Conservation (phyloP, 2,888 invertebrate species). For the Pheosia gnoma region DNA sequence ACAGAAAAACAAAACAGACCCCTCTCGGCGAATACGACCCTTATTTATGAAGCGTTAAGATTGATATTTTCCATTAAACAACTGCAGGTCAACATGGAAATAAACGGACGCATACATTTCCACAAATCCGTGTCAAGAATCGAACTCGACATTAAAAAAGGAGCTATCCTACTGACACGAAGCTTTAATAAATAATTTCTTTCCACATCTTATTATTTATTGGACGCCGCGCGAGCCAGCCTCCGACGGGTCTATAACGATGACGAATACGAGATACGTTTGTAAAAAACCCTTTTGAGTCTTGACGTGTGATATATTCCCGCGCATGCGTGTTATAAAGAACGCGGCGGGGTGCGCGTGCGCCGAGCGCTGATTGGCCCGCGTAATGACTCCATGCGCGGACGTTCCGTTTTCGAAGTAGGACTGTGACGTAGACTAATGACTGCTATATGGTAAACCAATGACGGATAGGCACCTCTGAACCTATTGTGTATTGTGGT, state of each 20-base stretch:
- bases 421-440: constrained; percentile 72
- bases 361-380: constrained; percentile 73
- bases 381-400: constrained; percentile 67
- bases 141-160: constrained; percentile 55
- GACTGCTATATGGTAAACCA: constrained; percentile 68
- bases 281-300: constrained; percentile 74
- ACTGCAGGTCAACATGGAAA: constrained; percentile 51
- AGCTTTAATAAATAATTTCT: constrained; percentile 69
- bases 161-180: constrained; percentile 57
- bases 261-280: constrained; percentile 82
- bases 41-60: constrained; percentile 46
- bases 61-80: constrained; percentile 37
- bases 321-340: constrained; percentile 73
- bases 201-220: constrained; percentile 76
- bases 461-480: constrained; percentile 80
- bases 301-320: constrained; percentile 79
- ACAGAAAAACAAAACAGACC: constrained; percentile 56
- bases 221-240: constrained; percentile 58
- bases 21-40: constrained; percentile 38
- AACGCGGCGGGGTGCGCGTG: constrained; percentile 77
- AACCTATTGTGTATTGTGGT: constrained; percentile 71
- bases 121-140: constrained; percentile 78
- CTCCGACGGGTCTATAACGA: constrained; percentile 68
- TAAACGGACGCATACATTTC: constrained; percentile 66
- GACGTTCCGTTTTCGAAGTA: constrained; percentile 59